Conservation (phyloP, 2,797 vertebrate genomes). For the Rhincodon typus region DNA sequence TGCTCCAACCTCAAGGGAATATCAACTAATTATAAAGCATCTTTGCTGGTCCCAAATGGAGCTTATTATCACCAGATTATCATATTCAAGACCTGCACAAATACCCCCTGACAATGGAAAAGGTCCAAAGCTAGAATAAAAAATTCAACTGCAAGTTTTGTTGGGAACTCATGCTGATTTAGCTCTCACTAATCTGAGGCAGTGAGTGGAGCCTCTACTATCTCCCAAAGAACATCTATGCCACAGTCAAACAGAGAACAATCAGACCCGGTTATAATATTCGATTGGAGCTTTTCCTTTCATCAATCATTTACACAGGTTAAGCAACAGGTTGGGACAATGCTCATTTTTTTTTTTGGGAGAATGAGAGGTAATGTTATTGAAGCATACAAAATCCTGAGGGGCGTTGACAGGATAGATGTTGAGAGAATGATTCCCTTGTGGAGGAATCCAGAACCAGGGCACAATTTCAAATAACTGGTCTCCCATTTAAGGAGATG, state of each 20-base stretch:
- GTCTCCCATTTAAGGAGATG: no score
- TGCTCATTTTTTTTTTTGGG: no score
- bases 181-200: neutral
- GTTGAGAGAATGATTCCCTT: neutral
- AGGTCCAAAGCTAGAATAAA: slow-evolving; percentile 1
- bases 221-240: neutral
- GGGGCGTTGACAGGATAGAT: neutral
- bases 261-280: neutral
- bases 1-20: neutral
- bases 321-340: no score
- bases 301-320: neutral
- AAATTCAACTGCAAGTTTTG: neutral
- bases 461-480: no score
- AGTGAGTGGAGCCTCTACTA: neutral
- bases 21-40: neutral
- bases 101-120: neutral
- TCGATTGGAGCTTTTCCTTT: neutral
- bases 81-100: neutral
- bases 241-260: neutral
- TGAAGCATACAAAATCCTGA: neutral
- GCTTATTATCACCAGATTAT: neutral
- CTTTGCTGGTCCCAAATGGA: neutral
- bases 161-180: neutral
- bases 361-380: neutral
- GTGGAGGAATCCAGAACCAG: neutral